Base-by-base conservation (phyloP, 1,140 invertebrate species). In the Drosophila repleta region DNA sequence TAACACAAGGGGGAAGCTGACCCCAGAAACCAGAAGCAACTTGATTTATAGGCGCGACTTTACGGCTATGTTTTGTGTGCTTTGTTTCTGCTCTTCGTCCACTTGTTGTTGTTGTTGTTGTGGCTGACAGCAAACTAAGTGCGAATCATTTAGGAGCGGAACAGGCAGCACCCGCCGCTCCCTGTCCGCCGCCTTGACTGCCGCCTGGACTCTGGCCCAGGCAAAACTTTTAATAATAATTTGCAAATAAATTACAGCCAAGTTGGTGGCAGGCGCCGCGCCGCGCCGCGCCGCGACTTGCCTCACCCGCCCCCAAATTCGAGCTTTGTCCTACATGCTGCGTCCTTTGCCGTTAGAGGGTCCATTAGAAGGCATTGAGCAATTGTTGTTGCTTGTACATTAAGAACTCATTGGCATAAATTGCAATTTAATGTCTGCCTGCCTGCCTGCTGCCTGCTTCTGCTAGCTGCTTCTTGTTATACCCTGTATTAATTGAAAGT, bases 381-480 rank as follows among this genome's bases (percentile, higher is more conserved):
- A 57, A 56, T 61, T 61, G 46, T 63, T 73, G 67, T 52, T 70
- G 73, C 53, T 66, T 74, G 83, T 89, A 82, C 84, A 89, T 89
- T 89, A 89, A 89, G 85, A 89, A 89, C 84, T 89, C 84, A 89
- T 89, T 89, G 84, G 84, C 84, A 84, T 89, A 89, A 89, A 89
- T 89, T 89, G 84, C 84, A 89, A 89, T 89, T 89, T 89, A 89
- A 89, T 89, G 84, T 89, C 77, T 74, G 83, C 60, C 56, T 66
- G 70, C 56, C 53, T 49, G 65, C 32, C 74, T 73, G 72, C 4
- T 43, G 8, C 8, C 39, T 43, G 39, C 39, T 51, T 55, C 20
- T 79, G 76, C 39, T 15, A 15, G 37, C 37, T 43, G 39, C 39
- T 48, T 56, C 20, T 29, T 52, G 63, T 49, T 17, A 5, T 49